Evolutionary conservation across 2,888 invertebrate species (phyloP).

Genomic region (Hymenopus coronatus): DNA sequence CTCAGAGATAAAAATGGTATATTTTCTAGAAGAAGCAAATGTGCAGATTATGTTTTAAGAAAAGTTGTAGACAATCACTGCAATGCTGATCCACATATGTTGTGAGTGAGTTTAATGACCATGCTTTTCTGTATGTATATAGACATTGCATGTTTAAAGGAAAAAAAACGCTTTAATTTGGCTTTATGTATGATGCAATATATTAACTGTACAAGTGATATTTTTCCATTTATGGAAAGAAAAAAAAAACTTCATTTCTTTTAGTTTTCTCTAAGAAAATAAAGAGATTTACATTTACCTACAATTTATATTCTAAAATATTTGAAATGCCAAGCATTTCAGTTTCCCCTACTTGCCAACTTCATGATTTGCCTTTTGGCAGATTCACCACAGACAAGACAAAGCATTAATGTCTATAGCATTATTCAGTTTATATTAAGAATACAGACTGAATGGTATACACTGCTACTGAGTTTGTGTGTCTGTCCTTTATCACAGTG

Average conservation of each 20-base stretch:
- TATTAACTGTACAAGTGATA: conserved; percentile 3
- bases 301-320: background rate
- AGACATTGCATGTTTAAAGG: background rate
- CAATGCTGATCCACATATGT: background rate
- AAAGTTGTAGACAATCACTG: background rate
- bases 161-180: background rate
- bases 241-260: background rate
- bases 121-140: background rate
- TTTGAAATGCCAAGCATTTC: background rate
- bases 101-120: background rate
- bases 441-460: too few species aligned
- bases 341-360: background rate
- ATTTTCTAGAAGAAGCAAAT: too few species aligned
- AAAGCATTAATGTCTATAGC: too few species aligned
- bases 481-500: too few species aligned
- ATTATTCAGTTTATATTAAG: too few species aligned
- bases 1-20: too few species aligned
- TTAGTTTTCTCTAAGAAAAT: background rate
- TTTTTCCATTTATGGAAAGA: background rate
- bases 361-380: too few species aligned
- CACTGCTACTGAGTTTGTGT: too few species aligned
- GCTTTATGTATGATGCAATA: conserved; percentile 15
- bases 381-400: too few species aligned
- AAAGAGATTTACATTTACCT: background rate
- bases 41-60: background rate